A percentile compares a stretch with the other conserved stretches of the same genome.
phyloP scores from a whole-genome alignment of 2,797 vertebrate species.

The Enteromius radiatus region DNA sequence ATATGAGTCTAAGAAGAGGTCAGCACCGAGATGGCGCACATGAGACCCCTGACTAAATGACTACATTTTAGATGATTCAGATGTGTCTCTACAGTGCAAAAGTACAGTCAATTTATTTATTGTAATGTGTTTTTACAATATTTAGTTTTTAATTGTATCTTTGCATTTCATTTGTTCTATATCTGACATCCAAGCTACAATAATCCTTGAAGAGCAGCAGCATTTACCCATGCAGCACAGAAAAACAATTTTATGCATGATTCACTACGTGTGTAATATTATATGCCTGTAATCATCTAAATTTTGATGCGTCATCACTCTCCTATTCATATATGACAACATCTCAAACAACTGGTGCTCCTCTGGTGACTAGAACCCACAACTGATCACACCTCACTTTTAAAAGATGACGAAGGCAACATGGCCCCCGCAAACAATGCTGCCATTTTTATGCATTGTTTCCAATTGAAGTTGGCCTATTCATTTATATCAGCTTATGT shows the following conservation, averaged over 20 bases:
- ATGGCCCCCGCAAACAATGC: not conserved
- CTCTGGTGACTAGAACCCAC: not conserved
- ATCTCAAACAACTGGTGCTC: not conserved
- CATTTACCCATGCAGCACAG: not conserved
- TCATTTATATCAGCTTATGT: not conserved
- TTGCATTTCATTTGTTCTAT: not conserved
- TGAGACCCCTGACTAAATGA: constrained; percentile 72
- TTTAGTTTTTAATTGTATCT: not conserved
- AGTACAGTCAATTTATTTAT: not conserved
- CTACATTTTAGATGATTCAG: constrained; percentile 19
- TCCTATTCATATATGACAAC: not conserved
- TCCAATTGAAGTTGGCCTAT: not conserved
- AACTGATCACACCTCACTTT: constrained; percentile 28
- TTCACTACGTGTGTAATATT: not conserved
- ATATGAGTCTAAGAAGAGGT: constrained; percentile 73
- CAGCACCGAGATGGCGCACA: constrained; percentile 71
- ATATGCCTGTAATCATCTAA: not conserved
- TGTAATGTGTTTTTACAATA: not conserved
- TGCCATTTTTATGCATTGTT: not conserved
- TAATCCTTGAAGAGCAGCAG: not conserved
- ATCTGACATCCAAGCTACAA: not conserved
- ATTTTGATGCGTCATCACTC: constrained; percentile 4
- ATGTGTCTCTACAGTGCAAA: not conserved
- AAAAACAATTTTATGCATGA: not conserved
- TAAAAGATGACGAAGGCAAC: constrained; percentile 27